Conservation (phyloP, 2,888 invertebrate genomes). For the Ditylenchus weischeri region DNA sequence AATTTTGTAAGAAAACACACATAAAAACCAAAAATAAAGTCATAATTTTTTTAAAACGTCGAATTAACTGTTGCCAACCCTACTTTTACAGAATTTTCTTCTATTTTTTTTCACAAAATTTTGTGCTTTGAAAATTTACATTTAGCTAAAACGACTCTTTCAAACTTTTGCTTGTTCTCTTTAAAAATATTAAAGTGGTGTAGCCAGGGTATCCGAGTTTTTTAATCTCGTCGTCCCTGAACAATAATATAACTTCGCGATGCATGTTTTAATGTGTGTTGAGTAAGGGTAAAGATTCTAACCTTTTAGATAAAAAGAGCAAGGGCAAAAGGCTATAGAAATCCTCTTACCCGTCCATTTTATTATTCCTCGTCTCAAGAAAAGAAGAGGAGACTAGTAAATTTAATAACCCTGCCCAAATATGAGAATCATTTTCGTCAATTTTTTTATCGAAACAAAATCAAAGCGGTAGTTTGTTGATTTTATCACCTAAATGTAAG, state of each 20-base stretch:
- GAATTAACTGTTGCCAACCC: too few species aligned
- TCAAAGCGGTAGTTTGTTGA: background rate
- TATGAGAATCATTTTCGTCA: slow-evolving; percentile 9
- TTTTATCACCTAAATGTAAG: too few species aligned
- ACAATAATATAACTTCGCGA: background rate
- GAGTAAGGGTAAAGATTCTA: background rate
- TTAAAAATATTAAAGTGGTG: slow-evolving; percentile 2
- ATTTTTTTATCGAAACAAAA: slow-evolving; percentile 9
- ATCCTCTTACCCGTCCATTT: slow-evolving; percentile 5
- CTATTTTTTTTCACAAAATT: too few species aligned
- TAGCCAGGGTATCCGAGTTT: too few species aligned
- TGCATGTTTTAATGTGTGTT: slow-evolving; percentile 12
- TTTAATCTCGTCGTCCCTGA: too few species aligned
- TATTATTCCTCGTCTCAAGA: background rate
- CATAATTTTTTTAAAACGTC: too few species aligned
- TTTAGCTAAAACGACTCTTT: too few species aligned
- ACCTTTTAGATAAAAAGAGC: slow-evolving; percentile 10
- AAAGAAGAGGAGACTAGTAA: background rate
- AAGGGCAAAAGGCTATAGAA: slow-evolving; percentile 10
- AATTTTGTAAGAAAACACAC: too few species aligned
- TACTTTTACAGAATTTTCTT: too few species aligned
- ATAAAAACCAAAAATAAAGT: too few species aligned
- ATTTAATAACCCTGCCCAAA: slow-evolving; percentile 12
- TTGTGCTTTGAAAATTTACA: too few species aligned
- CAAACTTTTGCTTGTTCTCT: background rate